These are phyloP conservation scores for Anguilla rostrata DNA, from an alignment of 2,113 vertebrate genomes.

Conservation along the genomic window DNA sequence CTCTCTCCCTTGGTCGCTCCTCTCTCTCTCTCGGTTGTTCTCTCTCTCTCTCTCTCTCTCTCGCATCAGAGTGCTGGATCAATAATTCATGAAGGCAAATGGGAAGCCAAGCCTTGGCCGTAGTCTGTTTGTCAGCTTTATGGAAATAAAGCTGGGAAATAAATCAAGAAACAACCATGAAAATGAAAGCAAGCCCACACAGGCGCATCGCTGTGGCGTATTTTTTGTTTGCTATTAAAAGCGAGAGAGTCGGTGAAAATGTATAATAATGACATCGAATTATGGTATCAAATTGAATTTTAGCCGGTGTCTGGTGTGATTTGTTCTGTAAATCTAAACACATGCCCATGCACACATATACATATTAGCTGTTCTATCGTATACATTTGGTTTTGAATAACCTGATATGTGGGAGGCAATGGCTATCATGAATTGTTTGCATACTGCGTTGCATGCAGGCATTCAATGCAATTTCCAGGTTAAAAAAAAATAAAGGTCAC, in stretches of 20 bases:
- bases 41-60: conserved; percentile 1
- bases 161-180: conserved; percentile 18
- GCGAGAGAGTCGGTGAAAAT: not conserved
- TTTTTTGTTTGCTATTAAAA: not conserved
- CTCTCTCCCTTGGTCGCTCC: not conserved
- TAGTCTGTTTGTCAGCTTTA: conserved; percentile 7
- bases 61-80: conserved; percentile 22
- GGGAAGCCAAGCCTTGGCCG: conserved; percentile 37
- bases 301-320: not conserved
- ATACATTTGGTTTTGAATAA: not conserved
- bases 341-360: not conserved
- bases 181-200: conserved; percentile 13
- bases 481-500: no score
- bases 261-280: not conserved
- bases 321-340: not conserved
- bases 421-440: no score
- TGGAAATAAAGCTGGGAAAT: conserved; percentile 15
- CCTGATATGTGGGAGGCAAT: not conserved
- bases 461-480: no score
- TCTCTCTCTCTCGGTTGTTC: not conserved
- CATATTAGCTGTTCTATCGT: not conserved
- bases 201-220: not conserved
- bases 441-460: no score
- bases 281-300: not conserved
- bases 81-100: conserved; percentile 55